Base-by-base conservation (phyloP, 2,797 vertebrate genomes). In the Hydrolagus colliei region DNA sequence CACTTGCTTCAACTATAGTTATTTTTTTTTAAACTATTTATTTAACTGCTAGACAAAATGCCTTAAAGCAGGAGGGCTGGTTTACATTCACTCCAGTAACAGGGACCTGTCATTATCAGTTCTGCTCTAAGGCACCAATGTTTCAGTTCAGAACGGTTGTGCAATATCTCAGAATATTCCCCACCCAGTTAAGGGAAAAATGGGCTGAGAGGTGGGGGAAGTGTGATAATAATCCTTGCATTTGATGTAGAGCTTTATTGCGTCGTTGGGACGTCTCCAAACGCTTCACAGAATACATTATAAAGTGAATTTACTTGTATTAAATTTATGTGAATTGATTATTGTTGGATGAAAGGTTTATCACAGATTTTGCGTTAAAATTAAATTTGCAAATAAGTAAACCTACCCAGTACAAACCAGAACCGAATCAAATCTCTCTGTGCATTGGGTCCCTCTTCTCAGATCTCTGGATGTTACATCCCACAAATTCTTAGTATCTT, bases 341-440 rank as follows among this genome's bases (percentile, higher is more conserved):
- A 52, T 52, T 52, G 2, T 52, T 52, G 41, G 18, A 88, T 89
- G 86, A 18, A 62, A 63, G 86, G 68, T 27, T 71, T 52, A 27
- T 22, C 22, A 71, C 11, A 61, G 76, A 6, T 0, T 1, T 0
- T 4, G 9, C 22, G 13, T 41, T 74, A 52, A 77, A 62, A n/a
- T 52, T 52, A 1, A 3, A 52, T 52, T 52, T 3, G 41, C 41
- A 52, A 52, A 52, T 52, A 52, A 52, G 6, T 52, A 52, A 8
- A 90, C 92, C 87, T 86, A 93, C 93, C 93, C 93, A 18, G 89
- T 93, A 85, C 93, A 93, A 75, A 93, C 92, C 89, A 93, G 88
- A 82, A 93, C 73, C 0, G 90, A 92, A 87, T 93, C 92, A 87
- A 92, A 93, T 22, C 87, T 88, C 72, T 92, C 88, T 0, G 88